phyloP scores from a whole-genome alignment of 2,888 invertebrate species.

The Altica lythri region DNA sequence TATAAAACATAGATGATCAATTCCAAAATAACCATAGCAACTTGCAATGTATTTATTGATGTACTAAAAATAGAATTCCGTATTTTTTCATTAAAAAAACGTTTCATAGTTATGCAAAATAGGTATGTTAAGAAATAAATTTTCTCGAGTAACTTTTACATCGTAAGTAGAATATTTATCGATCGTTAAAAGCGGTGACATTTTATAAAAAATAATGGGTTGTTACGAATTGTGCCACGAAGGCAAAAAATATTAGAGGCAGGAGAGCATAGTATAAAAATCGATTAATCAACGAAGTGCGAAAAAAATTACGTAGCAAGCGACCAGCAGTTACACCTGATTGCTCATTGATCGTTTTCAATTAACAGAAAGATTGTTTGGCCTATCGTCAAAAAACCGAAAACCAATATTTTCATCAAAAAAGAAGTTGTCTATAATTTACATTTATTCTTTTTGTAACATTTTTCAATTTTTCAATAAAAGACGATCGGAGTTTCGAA shows the following conservation, averaged over 20 bases:
- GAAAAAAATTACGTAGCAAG: constrained; percentile 19
- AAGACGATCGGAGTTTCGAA: no score
- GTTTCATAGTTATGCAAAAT: no score
- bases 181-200: neutral
- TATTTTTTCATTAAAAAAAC: no score
- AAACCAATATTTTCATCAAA: constrained; percentile 18
- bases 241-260: constrained; percentile 14
- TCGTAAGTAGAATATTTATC: no score
- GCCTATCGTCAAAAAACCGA: constrained; percentile 23
- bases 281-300: constrained; percentile 25
- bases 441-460: no score
- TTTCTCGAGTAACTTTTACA: no score
- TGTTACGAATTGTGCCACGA: constrained; percentile 21
- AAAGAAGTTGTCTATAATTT: neutral
- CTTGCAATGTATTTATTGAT: no score
- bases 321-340: constrained; percentile 25
- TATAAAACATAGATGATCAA: no score
- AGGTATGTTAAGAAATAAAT: no score
- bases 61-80: no score
- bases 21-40: no score
- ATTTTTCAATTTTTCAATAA: no score
- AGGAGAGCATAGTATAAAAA: constrained; percentile 5
- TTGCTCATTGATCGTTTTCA: constrained; percentile 26
- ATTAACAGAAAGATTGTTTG: constrained; percentile 21
- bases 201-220: constrained; percentile 22